phyloP scores from a whole-genome alignment of 2,797 vertebrate species.

The Lagorchestes hirsutus region DNA sequence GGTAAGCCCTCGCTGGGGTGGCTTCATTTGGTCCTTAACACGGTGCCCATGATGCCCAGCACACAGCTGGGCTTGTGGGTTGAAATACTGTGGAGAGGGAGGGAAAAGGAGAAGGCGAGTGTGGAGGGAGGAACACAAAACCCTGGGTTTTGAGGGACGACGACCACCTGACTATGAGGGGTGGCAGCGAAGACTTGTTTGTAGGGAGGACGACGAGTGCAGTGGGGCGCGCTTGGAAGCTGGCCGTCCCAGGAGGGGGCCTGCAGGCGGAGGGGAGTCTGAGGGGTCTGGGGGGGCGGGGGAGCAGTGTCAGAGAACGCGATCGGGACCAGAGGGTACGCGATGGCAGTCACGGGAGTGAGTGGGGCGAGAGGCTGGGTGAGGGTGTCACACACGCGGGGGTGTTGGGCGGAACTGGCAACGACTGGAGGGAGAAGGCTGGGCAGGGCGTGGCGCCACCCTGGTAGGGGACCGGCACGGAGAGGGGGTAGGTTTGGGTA shows the following conservation, averaged over 20 bases:
- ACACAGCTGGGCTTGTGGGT: background rate
- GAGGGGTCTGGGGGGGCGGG: no score
- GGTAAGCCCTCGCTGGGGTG: background rate
- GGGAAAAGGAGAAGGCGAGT: background rate
- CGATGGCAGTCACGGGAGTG: background rate
- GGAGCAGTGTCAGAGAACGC: background rate
- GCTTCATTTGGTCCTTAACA: background rate
- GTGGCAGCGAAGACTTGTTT: background rate
- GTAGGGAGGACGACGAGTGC: background rate
- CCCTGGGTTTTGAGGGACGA: background rate
- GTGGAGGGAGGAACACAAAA: background rate
- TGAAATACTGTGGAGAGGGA: background rate
- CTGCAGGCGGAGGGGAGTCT: background rate
- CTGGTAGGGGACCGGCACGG: no score
- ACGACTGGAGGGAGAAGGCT: background rate
- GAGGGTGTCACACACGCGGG: background rate
- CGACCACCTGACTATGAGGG: no score
- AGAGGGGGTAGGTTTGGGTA: background rate
- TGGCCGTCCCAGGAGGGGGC: background rate
- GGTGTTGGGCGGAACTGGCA: no score
- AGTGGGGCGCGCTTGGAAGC: background rate
- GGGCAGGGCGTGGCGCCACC: background rate
- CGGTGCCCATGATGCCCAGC: background rate
- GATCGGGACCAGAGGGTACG: background rate
- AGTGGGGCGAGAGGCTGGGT: background rate